Percentiles rank a stretch among this genome's conserved stretches.
phyloP scores from a whole-genome alignment of 2,797 vertebrate genomes.

The Neosalanx taihuensis region DNA sequence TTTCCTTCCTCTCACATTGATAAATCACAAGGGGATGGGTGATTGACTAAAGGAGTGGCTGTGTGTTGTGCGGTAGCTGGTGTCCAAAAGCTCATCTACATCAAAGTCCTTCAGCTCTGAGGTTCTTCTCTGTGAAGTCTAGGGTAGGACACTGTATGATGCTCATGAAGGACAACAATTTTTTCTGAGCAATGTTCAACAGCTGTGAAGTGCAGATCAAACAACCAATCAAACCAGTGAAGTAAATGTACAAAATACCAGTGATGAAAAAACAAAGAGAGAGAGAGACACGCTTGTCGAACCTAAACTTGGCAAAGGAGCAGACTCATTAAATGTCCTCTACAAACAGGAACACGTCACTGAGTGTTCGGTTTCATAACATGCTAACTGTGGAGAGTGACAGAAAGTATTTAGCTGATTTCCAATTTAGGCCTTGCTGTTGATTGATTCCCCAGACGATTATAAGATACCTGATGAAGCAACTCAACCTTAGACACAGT shows the following conservation, averaged over 20 bases:
- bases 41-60: no score
- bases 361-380: background rate
- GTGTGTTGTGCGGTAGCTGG: no score
- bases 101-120: no score
- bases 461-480: background rate
- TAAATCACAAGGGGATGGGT: no score
- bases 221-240: conserved; percentile 28
- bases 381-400: no score
- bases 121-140: conserved; percentile 11
- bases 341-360: no score
- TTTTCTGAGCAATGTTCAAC: conserved; percentile 33
- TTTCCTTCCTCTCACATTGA: no score
- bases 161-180: conserved; percentile 14
- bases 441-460: no score
- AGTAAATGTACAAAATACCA: background rate
- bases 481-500: conserved; percentile 10
- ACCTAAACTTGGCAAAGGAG: background rate
- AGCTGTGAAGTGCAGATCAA: conserved; percentile 39
- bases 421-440: no score
- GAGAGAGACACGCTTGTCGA: background rate
- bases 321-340: no score
- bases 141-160: background rate
- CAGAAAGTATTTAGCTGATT: no score
- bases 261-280: background rate
- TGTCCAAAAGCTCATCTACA: no score